phyloP scores from a whole-genome alignment of 2,797 vertebrate species.

The Sebastolobus alascanus region DNA sequence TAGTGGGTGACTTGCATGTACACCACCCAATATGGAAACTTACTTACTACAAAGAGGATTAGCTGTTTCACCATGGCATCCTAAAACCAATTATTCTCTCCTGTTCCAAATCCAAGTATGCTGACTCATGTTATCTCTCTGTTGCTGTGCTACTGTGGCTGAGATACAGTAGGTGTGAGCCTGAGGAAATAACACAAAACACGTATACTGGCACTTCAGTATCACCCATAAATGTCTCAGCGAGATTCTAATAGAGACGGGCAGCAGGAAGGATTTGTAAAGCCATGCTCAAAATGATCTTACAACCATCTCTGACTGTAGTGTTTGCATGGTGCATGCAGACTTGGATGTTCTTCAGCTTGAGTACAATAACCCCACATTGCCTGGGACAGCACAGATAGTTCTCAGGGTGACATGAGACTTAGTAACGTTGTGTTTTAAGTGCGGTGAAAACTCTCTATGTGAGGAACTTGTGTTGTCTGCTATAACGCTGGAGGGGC shows the following conservation, averaged over 20 bases:
- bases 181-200: constrained; percentile 35
- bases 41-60: constrained; percentile 27
- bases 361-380: constrained; percentile 57
- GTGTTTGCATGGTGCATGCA: constrained; percentile 24
- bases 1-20: constrained; percentile 37
- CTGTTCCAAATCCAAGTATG: constrained; percentile 19
- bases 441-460: constrained; percentile 44
- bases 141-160: constrained; percentile 31
- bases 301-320: constrained; percentile 42
- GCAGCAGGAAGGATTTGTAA: constrained; percentile 28
- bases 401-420: constrained; percentile 54
- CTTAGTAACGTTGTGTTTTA: constrained; percentile 60
- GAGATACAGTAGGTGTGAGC: constrained; percentile 36
- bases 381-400: constrained; percentile 26
- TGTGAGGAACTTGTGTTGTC: constrained; percentile 65
- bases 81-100: constrained; percentile 49
- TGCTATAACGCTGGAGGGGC: constrained; percentile 75
- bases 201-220: constrained; percentile 17
- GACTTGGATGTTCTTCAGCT: constrained; percentile 51
- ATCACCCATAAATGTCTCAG: constrained; percentile 43
- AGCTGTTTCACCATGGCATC: constrained; percentile 38
- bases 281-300: constrained; percentile 36
- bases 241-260: constrained; percentile 25
- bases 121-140: constrained; percentile 60
- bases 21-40: constrained; percentile 50